These are phyloP conservation scores for Drosophila bipectinata DNA, from an alignment of 1,140 invertebrate species.

Conservation along the genomic window DNA sequence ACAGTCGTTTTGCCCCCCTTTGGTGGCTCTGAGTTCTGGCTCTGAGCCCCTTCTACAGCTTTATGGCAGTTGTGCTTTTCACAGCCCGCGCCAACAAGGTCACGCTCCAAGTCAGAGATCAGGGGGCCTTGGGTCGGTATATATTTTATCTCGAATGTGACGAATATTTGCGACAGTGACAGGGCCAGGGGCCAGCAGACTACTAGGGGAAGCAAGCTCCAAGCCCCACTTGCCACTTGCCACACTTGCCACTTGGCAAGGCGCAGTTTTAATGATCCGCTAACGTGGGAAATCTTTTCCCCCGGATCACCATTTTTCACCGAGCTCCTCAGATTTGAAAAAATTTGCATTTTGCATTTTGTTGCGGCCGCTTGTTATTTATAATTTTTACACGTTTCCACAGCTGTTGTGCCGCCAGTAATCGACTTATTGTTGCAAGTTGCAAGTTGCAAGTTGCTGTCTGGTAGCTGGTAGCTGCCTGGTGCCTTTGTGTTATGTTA, in stretches of 20 bases:
- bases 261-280: constrained; percentile 68
- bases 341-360: constrained; percentile 55
- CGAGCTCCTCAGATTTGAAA: constrained; percentile 47
- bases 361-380: constrained; percentile 71
- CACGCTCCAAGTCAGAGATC: neutral
- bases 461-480: constrained; percentile 21
- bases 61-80: neutral
- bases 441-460: constrained; percentile 16
- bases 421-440: constrained; percentile 52
- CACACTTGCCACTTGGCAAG: neutral
- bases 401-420: constrained; percentile 44
- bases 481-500: constrained; percentile 73
- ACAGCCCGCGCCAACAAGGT: neutral
- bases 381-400: constrained; percentile 67
- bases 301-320: constrained; percentile 5
- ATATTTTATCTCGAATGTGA: too few relatives aligned
- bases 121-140: too few relatives aligned
- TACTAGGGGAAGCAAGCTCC: too few relatives aligned
- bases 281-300: constrained; percentile 68
- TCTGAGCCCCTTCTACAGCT: too few relatives aligned
- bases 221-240: neutral
- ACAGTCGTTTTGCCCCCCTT: neutral
- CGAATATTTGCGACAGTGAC: too few relatives aligned
- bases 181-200: too few relatives aligned
- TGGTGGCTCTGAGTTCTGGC: neutral